Evolutionary conservation across 2,888 invertebrate genomes (phyloP), one percentile per base, ranked within the genome.

Genomic region (Gari tellinella): DNA sequence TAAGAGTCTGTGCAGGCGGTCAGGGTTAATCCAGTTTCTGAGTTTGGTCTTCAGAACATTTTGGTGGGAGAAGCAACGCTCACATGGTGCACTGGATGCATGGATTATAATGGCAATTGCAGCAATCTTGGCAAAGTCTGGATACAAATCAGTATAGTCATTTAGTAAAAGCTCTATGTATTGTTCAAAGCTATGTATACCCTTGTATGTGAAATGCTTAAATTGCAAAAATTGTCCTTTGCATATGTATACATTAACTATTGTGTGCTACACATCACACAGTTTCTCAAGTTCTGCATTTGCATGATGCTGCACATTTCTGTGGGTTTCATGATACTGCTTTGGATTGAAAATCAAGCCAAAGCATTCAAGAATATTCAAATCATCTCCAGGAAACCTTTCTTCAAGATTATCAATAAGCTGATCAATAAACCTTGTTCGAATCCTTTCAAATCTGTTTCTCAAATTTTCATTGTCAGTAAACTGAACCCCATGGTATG

Each of bases 1-100:
- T 31, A 63, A 23, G 1, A 63, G n/a, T 31, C 53, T 64, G 49
- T 64, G 55, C 0, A 64, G 41, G n/a, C 48, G 53, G 12, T 64
- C 64, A 31, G 64, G 64, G 41, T 64, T 64, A 23, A 65, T n/a
- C 37, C 65, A 49, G 21, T 65, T 56, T 37, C 65, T 65, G n/a
- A 49, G 23, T 26, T 57, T 65, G 10, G 25, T 65, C 26, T 65
- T 65, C 19, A 65, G 56, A 8, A 31, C 38, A 56, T 64, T 64
- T 23, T 64, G 64, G 14, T 53, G 55, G 37, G 63, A 63, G 45
- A 63, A 63, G 5, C 63, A 52, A 14, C 64, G 21, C 38, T 63
- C 63, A 55, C 63, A 63, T 37, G 51, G 63, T 25, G 53, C 63
- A 56, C 52, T 62, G 15, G 62, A 61, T 7, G 51, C 61, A 31